Evolutionary conservation across 1,140 invertebrate genomes (phyloP), one percentile per base, ranked within the genome.

Genomic region (Caenorhabditis latens): DNA sequence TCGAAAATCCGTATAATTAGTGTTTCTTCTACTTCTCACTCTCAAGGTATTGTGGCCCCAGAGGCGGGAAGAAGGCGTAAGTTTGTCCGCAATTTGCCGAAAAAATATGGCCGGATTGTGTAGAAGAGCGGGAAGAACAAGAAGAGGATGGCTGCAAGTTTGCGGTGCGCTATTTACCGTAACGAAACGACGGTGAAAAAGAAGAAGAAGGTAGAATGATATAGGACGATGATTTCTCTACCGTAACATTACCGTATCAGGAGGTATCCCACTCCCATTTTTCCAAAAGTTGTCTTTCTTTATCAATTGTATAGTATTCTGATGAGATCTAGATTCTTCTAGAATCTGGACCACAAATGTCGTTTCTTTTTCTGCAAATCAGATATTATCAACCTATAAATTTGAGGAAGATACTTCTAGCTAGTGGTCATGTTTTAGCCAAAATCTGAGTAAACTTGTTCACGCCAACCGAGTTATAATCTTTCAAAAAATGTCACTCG

Each of bases 11-110:
- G 71, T 79, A 79, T 79, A 79, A 79, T 79, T 79, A 53, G 71
- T 79, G 71, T 79, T 79, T 79, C 71, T 79, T 63, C 61, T 32
- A 63, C 61, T 63, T 63, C 61, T 63, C 61, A 63, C 61, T 14
- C 55, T 14, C 13, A 50, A 50, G 40, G 46, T 50, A 46, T 71
- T 19, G 21, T 63, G 71, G 7, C 71, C 71, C 43, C 19, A 19
- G 11, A 53, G 46, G 71, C 9, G 46, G 71, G 71, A 48, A 71
- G 65, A 71, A 71, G 65, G 19, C 71, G 71, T 46, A 53, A 79
- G 71, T 79, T 79, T 79, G 71, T 79, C 71, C 71, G 71, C 46
- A 79, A 79, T 79, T 79, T 79, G 71, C 71, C 71, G 71, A 46
- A 79, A 32, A 79, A 79, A 79, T 79, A 79, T 79, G 71, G 46